These are phyloP conservation scores for Sapayoa aenigma DNA, from an alignment of 2,113 vertebrate species.

Conservation along the genomic window DNA sequence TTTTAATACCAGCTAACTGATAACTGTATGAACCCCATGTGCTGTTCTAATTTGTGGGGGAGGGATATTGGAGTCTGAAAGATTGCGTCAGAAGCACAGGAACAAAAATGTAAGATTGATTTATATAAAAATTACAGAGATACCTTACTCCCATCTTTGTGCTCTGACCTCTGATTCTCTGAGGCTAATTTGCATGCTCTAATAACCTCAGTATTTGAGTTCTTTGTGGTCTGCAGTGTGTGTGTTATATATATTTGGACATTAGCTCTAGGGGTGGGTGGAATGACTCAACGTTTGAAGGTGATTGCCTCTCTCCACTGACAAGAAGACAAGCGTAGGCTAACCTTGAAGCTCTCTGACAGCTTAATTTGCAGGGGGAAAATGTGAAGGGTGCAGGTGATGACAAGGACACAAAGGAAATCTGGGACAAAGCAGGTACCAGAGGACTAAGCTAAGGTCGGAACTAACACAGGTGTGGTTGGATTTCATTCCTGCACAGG, in stretches of 20 bases:
- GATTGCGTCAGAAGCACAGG: background rate
- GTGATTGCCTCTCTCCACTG: background rate
- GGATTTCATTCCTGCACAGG: background rate
- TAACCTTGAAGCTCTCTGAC: background rate
- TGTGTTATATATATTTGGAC: background rate
- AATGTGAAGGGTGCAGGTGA: background rate
- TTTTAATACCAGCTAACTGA: background rate
- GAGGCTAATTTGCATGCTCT: background rate
- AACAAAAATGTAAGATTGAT: background rate
- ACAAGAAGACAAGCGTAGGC: background rate
- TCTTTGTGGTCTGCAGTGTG: background rate
- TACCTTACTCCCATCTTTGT: background rate
- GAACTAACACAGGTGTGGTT: background rate
- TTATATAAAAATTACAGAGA: background rate
- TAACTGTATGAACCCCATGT: background rate
- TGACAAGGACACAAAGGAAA: background rate
- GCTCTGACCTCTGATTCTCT: background rate
- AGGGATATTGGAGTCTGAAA: background rate
- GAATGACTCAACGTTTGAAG: background rate
- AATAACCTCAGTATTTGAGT: background rate
- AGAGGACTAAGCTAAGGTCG: background rate
- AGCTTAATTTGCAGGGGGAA: constrained; percentile 15
- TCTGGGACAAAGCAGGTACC: background rate
- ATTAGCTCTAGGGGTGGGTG: background rate
- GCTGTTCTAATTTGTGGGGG: background rate